Percentiles rank a stretch among this genome's conserved stretches.
phyloP scores from a whole-genome alignment of 1,140 invertebrate genomes.

The Nasonia giraulti region DNA sequence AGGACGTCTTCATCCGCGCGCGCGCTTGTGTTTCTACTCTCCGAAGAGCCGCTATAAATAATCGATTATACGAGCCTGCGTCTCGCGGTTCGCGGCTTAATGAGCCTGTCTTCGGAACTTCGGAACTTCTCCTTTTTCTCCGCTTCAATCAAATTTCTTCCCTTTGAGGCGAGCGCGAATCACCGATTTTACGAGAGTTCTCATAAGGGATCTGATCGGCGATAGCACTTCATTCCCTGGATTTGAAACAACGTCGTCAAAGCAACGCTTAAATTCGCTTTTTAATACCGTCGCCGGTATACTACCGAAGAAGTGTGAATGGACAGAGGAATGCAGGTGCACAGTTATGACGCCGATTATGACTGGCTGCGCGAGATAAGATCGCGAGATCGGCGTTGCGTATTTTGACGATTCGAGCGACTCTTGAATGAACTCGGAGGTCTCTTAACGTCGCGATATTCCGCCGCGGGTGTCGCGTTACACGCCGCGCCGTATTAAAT shows the following conservation, averaged over 20 bases:
- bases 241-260: not conserved
- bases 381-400: not conserved
- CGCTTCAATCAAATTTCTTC: no score
- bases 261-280: not conserved
- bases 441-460: not conserved
- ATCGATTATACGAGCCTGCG: slow-evolving; percentile 65
- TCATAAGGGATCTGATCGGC: no score
- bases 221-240: not conserved
- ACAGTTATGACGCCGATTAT: not conserved
- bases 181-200: not conserved
- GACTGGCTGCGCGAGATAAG: not conserved
- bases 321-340: not conserved
- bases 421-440: no score
- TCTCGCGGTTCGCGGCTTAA: slow-evolving; percentile 59
- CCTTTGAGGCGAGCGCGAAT: not conserved
- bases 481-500: slow-evolving; percentile 29
- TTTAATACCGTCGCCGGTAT: not conserved
- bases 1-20: slow-evolving; percentile 61
- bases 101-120: slow-evolving; percentile 50
- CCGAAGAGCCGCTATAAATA: slow-evolving; percentile 67
- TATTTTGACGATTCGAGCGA: not conserved
- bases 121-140: not conserved
- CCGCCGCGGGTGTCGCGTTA: not conserved
- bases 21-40: slow-evolving; percentile 27
- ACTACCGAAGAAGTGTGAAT: not conserved